Conservation (phyloP, 2,113 vertebrate species). For the Pseudopipra pipra region DNA sequence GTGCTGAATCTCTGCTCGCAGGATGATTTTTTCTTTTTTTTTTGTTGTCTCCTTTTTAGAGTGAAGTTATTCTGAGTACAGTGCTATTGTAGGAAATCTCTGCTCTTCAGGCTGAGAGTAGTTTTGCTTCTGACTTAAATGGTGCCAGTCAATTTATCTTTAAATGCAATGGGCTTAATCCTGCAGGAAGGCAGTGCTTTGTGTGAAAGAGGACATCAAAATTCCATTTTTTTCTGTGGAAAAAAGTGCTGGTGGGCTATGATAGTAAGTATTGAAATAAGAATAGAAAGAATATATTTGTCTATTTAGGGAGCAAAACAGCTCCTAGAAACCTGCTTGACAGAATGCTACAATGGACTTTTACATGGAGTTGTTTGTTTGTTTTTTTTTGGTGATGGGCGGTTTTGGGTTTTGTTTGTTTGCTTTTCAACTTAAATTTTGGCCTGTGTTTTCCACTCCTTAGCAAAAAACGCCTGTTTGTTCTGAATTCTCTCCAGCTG, state of each 20-base stretch:
- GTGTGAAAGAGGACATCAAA: rapidly evolving
- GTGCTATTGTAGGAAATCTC: neutral
- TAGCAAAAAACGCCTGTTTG: neutral
- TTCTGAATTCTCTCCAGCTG: neutral
- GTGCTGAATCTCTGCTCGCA: neutral
- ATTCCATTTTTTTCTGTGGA: neutral
- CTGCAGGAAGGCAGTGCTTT: neutral
- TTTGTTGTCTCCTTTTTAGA: neutral
- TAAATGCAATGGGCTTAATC: neutral
- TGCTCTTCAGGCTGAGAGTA: neutral
- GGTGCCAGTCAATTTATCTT: neutral
- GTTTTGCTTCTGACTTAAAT: neutral
- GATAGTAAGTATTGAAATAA: neutral
- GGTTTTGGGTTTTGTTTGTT: neutral
- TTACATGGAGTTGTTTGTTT: neutral
- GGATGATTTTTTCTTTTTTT: neutral
- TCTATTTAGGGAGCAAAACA: neutral
- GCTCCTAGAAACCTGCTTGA: neutral
- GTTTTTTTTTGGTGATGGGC: neutral
- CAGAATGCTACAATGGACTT: neutral
- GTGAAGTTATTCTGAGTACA: neutral
- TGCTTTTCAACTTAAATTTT: neutral
- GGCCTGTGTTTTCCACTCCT: neutral
- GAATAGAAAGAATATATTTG: neutral
- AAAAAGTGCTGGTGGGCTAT: neutral